phyloP scores from a whole-genome alignment of 1,140 invertebrate genomes.

The Mamestra configurata region DNA sequence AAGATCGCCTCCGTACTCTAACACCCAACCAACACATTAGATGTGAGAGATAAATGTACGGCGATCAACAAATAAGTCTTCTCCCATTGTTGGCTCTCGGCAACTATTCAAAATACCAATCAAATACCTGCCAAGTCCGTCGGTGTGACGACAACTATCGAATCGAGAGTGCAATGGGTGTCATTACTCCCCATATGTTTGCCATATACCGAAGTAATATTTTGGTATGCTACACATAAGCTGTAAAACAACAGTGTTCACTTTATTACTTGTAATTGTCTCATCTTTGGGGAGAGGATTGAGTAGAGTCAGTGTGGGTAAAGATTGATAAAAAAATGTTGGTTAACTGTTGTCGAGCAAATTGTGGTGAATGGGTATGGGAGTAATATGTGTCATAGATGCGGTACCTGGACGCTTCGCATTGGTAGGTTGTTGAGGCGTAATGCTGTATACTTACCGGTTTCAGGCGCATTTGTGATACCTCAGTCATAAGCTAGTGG shows the following conservation, averaged over 20 bases:
- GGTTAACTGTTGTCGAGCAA: slow-evolving; percentile 24
- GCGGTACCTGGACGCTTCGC: slow-evolving; percentile 33
- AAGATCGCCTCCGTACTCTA: slow-evolving; percentile 58
- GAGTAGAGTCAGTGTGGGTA: slow-evolving; percentile 53
- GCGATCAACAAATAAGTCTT: slow-evolving; percentile 67
- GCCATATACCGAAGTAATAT: slow-evolving; percentile 85
- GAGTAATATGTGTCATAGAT: slow-evolving; percentile 33
- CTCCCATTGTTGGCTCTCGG: slow-evolving; percentile 70
- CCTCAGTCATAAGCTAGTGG: slow-evolving; percentile 83
- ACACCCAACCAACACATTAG: slow-evolving; percentile 23
- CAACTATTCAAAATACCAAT: slow-evolving; percentile 86
- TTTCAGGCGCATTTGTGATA: slow-evolving; percentile 84
- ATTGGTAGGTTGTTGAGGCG: slow-evolving; percentile 53
- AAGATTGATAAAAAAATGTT: slow-evolving; percentile 23
- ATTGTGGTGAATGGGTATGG: slow-evolving; percentile 46
- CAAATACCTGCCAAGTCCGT: slow-evolving; percentile 87
- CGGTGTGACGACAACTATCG: slow-evolving; percentile 85
- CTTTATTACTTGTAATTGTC: slow-evolving; percentile 80
- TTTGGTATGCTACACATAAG: slow-evolving; percentile 83
- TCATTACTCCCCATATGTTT: slow-evolving; percentile 78
- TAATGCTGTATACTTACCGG: slow-evolving; percentile 75
- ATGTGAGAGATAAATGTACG: slow-evolving; percentile 38
- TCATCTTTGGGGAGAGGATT: slow-evolving; percentile 60
- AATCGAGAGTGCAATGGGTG: slow-evolving; percentile 79
- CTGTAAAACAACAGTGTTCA: slow-evolving; percentile 87